Conservation (phyloP, 2,888 invertebrate species). For the Ctena decussata region DNA sequence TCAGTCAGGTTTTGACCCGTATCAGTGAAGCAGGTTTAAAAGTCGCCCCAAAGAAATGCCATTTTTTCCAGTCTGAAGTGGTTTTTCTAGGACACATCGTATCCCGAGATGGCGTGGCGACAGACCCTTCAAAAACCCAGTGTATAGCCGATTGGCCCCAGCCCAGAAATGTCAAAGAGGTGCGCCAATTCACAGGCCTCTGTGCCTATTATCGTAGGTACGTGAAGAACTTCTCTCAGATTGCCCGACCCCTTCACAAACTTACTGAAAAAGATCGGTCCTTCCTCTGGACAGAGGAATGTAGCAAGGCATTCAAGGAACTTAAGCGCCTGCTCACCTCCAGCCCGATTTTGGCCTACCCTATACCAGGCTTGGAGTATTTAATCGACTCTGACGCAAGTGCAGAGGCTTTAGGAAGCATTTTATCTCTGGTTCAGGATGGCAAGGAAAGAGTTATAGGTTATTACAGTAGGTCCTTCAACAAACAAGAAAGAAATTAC, state of each 20-base stretch:
- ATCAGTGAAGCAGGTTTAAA: constrained; percentile 6
- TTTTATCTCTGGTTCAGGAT: constrained; percentile 44
- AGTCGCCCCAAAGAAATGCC: constrained; percentile 25
- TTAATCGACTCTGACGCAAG: constrained; percentile 41
- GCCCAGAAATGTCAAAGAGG: constrained; percentile 42
- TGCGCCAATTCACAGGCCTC: constrained; percentile 58
- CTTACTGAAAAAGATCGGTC: constrained; percentile 28
- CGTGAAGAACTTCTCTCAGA: constrained; percentile 54
- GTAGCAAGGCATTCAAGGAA: not conserved
- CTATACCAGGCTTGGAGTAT: not conserved
- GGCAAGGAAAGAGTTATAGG: constrained; percentile 37
- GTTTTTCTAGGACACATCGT: constrained; percentile 68
- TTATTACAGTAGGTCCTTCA: constrained; percentile 39
- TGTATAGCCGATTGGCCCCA: constrained; percentile 51
- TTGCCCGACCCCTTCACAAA: constrained; percentile 59
- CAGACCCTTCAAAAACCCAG: constrained; percentile 56
- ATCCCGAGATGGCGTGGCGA: constrained; percentile 33
- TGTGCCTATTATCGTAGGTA: constrained; percentile 67
- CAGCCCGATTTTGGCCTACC: constrained; percentile 7
- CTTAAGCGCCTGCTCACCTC: not conserved
- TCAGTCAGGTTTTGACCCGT: not conserved
- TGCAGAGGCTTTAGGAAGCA: constrained; percentile 25
- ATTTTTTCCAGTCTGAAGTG: constrained; percentile 21
- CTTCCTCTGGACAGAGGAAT: constrained; percentile 49
- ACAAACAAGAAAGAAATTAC: constrained; percentile 44